phyloP scores from a whole-genome alignment of 2,888 invertebrate species.

The Hypomecis atomaria region DNA sequence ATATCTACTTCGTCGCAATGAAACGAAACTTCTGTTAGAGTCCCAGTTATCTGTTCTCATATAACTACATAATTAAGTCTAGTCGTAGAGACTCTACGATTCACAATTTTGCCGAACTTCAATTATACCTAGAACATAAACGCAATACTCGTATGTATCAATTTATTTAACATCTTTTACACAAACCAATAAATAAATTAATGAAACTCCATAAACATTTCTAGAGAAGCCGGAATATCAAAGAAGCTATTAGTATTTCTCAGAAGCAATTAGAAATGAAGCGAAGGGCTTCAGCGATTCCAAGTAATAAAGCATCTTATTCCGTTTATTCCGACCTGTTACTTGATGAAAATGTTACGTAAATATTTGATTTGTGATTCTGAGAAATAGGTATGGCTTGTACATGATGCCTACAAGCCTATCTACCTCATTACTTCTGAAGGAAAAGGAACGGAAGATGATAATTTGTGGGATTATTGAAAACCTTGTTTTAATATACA shows the following conservation, averaged over 20 bases:
- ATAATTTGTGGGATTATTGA: too few species aligned
- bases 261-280: constrained; percentile 22
- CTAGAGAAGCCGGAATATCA: constrained; percentile 4
- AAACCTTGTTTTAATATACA: too few species aligned
- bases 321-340: constrained; percentile 1
- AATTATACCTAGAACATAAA: too few species aligned
- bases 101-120: too few species aligned
- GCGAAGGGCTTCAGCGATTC: constrained; percentile 13
- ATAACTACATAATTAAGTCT: too few species aligned
- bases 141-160: background rate
- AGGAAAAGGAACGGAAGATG: too few species aligned
- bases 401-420: background rate
- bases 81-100: too few species aligned
- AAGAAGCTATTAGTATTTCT: constrained; percentile 7
- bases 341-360: constrained; percentile 2
- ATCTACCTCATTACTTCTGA: too few species aligned
- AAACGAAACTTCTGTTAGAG: too few species aligned
- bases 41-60: too few species aligned
- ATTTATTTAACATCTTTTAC: background rate
- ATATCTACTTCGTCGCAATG: too few species aligned
- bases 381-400: background rate
- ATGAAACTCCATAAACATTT: constrained; percentile 15
- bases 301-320: constrained; percentile 11
- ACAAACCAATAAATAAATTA: constrained; percentile 4
- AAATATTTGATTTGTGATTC: constrained; percentile 5